phyloP scores from a whole-genome alignment of 2,113 vertebrate species.

The Scytalopus superciliaris region DNA sequence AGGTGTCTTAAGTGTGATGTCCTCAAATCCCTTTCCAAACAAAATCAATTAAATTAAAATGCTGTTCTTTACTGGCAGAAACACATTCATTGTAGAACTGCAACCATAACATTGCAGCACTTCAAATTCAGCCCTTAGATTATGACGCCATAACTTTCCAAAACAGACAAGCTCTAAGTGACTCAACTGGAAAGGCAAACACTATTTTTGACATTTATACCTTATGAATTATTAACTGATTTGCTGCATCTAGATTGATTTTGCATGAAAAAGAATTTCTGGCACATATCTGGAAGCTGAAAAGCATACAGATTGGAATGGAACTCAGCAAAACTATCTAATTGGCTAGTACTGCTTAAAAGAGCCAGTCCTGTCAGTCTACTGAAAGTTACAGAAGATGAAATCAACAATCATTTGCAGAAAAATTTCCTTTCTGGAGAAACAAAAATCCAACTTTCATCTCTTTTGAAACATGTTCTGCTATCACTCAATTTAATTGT shows the following conservation, averaged over 20 bases:
- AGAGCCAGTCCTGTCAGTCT: background rate
- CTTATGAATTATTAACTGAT: slow-evolving; percentile 34
- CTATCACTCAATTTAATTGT: background rate
- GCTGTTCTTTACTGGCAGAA: background rate
- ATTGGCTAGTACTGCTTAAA: background rate
- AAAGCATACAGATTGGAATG: background rate
- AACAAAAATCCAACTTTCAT: background rate
- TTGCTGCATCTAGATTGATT: background rate
- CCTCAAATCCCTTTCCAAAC: background rate
- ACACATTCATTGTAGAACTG: background rate
- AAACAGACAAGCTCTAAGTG: background rate
- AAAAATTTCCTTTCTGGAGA: background rate
- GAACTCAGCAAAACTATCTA: background rate
- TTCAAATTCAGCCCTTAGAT: background rate
- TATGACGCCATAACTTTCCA: background rate
- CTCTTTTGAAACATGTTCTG: background rate
- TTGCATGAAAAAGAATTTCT: slow-evolving; percentile 12
- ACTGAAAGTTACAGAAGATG: background rate
- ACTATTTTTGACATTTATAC: slow-evolving; percentile 8
- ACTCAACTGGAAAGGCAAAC: slow-evolving; percentile 9
- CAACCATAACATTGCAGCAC: background rate
- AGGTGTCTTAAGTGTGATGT: background rate
- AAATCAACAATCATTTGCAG: background rate
- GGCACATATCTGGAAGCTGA: background rate
- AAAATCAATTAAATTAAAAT: background rate